phyloP scores from a whole-genome alignment of 2,797 vertebrate species.

The Pygocentrus nattereri region DNA sequence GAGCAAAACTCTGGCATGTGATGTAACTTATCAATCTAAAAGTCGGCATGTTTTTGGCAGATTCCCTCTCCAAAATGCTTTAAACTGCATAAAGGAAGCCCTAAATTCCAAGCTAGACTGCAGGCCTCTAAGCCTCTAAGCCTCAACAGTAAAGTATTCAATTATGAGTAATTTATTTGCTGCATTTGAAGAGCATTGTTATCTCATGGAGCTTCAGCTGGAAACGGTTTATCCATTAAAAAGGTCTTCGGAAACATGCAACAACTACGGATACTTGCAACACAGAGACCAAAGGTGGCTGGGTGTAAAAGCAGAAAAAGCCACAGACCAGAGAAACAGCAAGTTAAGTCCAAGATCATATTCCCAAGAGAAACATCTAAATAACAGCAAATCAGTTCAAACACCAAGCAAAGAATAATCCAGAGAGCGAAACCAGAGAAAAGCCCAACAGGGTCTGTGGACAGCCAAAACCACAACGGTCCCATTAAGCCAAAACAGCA shows the following conservation, averaged over 20 bases:
- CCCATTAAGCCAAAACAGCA: background rate
- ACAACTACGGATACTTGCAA: too few species aligned
- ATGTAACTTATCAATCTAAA: conserved; percentile 14
- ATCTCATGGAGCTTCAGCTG: background rate
- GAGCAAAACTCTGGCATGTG: conserved; percentile 9
- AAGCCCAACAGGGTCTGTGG: too few species aligned
- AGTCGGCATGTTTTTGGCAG: background rate
- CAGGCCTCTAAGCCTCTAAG: background rate
- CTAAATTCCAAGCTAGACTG: background rate
- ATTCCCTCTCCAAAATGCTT: background rate
- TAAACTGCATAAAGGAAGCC: background rate
- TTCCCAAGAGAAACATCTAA: too few species aligned
- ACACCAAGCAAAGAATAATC: too few species aligned
- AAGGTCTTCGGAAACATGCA: too few species aligned
- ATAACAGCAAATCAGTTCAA: too few species aligned
- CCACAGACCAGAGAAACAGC: too few species aligned
- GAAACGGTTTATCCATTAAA: too few species aligned
- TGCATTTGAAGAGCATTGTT: background rate
- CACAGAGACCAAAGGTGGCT: too few species aligned
- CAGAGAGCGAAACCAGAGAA: too few species aligned
- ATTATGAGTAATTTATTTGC: background rate
- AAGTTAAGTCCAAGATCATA: too few species aligned
- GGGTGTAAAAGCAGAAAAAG: too few species aligned
- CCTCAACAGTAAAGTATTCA: background rate
- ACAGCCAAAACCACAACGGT: background rate